Conservation (phyloP, 2,797 vertebrate species). For the Phylloscopus collybita region DNA sequence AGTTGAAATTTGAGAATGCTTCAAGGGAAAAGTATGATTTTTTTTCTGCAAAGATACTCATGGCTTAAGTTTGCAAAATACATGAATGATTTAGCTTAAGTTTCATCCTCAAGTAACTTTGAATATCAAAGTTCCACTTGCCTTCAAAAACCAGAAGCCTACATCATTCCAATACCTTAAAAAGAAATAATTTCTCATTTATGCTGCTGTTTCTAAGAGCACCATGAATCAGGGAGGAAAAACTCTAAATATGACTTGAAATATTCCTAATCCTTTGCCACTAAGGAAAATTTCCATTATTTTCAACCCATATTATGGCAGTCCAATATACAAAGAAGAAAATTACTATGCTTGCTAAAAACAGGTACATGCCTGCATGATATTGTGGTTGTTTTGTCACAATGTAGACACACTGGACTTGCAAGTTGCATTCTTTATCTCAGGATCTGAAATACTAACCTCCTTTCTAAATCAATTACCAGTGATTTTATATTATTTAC, state of each 20-base stretch:
- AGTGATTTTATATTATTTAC: not conserved
- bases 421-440: not conserved
- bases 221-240: not conserved
- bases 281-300: not conserved
- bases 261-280: not conserved
- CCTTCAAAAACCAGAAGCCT: not conserved
- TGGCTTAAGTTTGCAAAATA: not conserved
- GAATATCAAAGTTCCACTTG: not conserved
- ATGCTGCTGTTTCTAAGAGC: not conserved
- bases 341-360: not conserved
- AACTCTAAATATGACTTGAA: not conserved
- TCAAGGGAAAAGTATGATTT: not conserved
- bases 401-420: not conserved
- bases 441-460: not conserved
- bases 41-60: not conserved
- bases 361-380: accelerated
- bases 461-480: not conserved
- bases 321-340: not conserved
- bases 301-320: not conserved
- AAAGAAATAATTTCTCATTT: not conserved
- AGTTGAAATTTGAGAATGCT: not conserved
- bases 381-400: not conserved
- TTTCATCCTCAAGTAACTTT: not conserved
- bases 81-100: not conserved
- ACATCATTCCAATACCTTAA: not conserved